phyloP scores from a whole-genome alignment of 2,797 vertebrate species.

The Sebastes nivosus region DNA sequence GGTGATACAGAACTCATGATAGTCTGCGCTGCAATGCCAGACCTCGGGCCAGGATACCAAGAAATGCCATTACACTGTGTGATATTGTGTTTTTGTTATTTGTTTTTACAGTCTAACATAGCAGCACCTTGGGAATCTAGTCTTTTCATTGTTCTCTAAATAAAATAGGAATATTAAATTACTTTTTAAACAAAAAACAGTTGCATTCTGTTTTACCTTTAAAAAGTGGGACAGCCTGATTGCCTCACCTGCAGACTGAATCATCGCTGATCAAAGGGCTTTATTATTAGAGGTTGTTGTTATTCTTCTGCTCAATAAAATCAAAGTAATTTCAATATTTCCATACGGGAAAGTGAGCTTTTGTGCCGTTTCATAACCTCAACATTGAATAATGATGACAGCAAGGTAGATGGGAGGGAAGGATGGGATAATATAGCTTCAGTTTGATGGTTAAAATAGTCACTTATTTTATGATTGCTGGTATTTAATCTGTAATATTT shows the following conservation, averaged over 20 bases:
- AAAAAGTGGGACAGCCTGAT: slow-evolving; percentile 37
- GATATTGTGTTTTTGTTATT: not conserved
- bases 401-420: not conserved
- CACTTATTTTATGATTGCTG: not conserved
- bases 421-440: not conserved
- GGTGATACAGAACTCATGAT: slow-evolving; percentile 16
- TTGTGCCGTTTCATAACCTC: not conserved
- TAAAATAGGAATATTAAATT: slow-evolving; percentile 29
- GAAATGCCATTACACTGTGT: not conserved
- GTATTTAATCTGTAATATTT: slow-evolving; percentile 10
- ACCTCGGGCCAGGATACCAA: not conserved
- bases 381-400: not conserved
- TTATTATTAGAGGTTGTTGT: slow-evolving; percentile 19
- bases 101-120: not conserved
- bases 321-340: slow-evolving; percentile 11
- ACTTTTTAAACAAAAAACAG: slow-evolving; percentile 11
- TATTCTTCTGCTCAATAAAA: slow-evolving; percentile 21
- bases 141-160: slow-evolving; percentile 17
- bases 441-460: not conserved
- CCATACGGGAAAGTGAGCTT: not conserved
- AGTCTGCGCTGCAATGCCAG: not conserved
- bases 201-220: slow-evolving; percentile 1
- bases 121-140: not conserved
- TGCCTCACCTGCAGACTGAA: slow-evolving; percentile 35
- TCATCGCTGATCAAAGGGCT: slow-evolving; percentile 56